Percentiles rank a stretch among this genome's conserved stretches.
Conservation (phyloP, 2,113 vertebrate species). For the Chaenocephalus aceratus region DNA sequence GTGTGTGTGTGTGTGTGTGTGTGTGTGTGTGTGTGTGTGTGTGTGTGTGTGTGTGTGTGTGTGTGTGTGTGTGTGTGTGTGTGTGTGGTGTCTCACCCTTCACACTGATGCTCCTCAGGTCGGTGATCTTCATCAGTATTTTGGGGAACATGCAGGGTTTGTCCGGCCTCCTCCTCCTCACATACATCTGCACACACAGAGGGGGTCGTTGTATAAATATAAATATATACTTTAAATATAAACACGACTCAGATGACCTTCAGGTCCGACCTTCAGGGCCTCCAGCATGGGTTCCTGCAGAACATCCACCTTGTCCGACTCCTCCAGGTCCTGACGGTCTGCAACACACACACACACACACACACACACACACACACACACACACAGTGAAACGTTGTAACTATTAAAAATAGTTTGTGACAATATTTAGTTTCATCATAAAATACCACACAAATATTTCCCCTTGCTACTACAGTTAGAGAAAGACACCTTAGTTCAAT, state of each 20-base stretch:
- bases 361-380: conserved; percentile 2
- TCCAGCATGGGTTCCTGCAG: conserved; percentile 84
- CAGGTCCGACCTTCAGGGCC: conserved; percentile 76
- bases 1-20: too few species aligned
- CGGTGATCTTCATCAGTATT: conserved; percentile 86
- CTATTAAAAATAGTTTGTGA: too few species aligned
- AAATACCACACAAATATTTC: too few species aligned
- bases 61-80: neutral
- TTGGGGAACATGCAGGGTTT: conserved; percentile 86
- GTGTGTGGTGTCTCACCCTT: conserved; percentile 72
- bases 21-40: too few species aligned
- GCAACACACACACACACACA: conserved; percentile 6
- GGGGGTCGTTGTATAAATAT: too few species aligned
- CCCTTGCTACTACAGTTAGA: too few species aligned
- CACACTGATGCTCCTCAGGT: conserved; percentile 84
- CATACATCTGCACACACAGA: conserved; percentile 71
- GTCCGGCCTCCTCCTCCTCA: conserved; percentile 82
- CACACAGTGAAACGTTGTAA: neutral
- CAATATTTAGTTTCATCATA: too few species aligned
- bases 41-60: neutral
- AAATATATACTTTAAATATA: too few species aligned
- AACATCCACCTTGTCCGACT: conserved; percentile 82
- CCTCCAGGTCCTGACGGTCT: conserved; percentile 84
- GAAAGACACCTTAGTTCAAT: too few species aligned
- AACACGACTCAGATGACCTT: too few species aligned